Evolutionary conservation across 2,113 vertebrate species (phyloP), one percentile per base, ranked within the genome.

Genomic region (Anarrhichthys ocellatus): DNA sequence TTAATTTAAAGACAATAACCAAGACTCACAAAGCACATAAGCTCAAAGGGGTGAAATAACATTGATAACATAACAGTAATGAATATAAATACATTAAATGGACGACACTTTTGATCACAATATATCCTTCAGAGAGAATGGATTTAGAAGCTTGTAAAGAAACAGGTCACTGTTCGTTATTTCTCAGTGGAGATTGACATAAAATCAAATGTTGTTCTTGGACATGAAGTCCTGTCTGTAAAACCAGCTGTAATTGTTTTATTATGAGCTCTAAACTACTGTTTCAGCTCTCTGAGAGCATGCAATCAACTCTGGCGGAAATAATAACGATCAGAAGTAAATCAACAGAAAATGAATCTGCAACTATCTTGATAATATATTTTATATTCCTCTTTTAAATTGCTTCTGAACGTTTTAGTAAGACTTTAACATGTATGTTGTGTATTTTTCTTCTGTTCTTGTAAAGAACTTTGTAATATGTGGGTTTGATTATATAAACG

Each of bases 211-310:
- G 29, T 38, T 68, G 20, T 2, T 68, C 17, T 32, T 29, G 11
- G 42, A 75, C 42, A 24, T 1, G 42, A 70, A 13, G 27, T 2
- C 6, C n/a, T 40, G 56, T 61, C 13, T 67, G 17, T 66, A n/a
- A 40, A 73, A 74, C 15, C 62, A 61, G 38, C 34, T 34, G 20
- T 68, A 29, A 61, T 17, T 32, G 29, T 63, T 77, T 67, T 44
- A 34, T 58, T 67, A 10, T n/a, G 50, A 27, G 13, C 6, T 58
- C 24, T 63, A 22, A 38, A 62, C 54, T 56, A 10, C 50, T n/a
- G 2, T 32, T 17, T 24, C n/a, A 56, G n/a, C 20, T 22, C 10
- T 44, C 3, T 62, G 29, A 62, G 18, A 38, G 2, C 11, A 15
- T 24, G 24, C 24, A 15, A 17, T 29, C 24, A 14, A 7, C 24